These are phyloP conservation scores for Silurus asotus DNA, from an alignment of 2,113 vertebrate species.

Conservation along the genomic window DNA sequence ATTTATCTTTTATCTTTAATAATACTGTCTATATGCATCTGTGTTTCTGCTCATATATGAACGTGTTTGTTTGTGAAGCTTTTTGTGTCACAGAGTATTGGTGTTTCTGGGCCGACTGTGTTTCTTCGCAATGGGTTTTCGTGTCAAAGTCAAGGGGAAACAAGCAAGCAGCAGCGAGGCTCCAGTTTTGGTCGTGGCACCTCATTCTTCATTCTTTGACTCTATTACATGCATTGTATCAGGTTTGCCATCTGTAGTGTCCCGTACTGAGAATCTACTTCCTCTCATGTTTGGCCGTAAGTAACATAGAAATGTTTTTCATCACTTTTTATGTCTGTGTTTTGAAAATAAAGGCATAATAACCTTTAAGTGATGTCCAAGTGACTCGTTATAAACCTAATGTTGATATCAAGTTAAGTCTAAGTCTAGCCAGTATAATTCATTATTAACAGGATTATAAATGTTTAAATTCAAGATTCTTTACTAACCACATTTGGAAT, in stretches of 20 bases:
- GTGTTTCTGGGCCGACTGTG: slow-evolving; percentile 73
- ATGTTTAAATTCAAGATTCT: neutral
- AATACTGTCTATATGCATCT: neutral
- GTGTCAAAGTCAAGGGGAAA: slow-evolving; percentile 82
- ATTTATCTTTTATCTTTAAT: too few species aligned
- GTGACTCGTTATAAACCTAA: neutral
- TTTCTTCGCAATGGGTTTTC: slow-evolving; percentile 89
- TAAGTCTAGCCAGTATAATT: too few species aligned
- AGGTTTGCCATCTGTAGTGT: slow-evolving; percentile 88
- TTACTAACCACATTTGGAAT: neutral
- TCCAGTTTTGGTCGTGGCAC: slow-evolving; percentile 86
- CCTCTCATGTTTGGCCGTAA: slow-evolving; percentile 89
- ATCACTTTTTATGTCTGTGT: neutral
- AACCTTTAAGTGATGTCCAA: neutral
- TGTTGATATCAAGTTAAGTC: neutral
- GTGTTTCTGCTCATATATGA: neutral
- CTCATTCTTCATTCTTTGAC: slow-evolving; percentile 96
- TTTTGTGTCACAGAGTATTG: slow-evolving; percentile 73
- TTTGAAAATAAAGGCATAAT: neutral
- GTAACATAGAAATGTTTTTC: slow-evolving; percentile 53
- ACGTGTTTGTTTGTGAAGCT: slow-evolving; percentile 66
- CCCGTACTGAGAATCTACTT: slow-evolving; percentile 83
- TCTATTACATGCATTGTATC: slow-evolving; percentile 83
- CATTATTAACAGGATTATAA: neutral
- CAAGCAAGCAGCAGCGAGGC: slow-evolving; percentile 75